These are phyloP conservation scores for Atethmia centrago DNA, from an alignment of 2,888 invertebrate species.

Conservation along the genomic window DNA sequence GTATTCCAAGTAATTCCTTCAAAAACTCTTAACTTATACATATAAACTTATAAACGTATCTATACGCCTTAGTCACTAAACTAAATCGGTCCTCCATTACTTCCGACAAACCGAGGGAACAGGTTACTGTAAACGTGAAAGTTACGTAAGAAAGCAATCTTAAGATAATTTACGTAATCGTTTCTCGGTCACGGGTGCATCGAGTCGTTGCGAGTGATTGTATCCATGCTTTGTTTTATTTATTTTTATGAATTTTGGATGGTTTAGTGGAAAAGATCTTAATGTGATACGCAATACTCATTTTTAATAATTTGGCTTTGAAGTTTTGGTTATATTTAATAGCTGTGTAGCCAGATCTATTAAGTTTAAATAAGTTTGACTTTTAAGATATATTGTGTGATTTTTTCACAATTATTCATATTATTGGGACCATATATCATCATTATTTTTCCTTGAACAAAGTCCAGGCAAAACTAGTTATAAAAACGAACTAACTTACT, in stretches of 20 bases:
- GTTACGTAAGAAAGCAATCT: conserved; percentile 44
- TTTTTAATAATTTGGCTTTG: not conserved
- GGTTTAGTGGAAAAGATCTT: not conserved
- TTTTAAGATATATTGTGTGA: not conserved
- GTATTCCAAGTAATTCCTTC: not conserved
- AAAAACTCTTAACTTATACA: not conserved
- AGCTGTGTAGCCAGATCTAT: not conserved
- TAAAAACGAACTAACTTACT: not conserved
- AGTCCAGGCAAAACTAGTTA: not conserved
- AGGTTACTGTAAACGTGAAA: conserved; percentile 14
- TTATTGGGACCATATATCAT: not conserved
- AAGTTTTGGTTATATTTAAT: not conserved
- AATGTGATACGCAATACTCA: not conserved
- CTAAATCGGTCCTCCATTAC: not conserved
- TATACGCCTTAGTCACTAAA: not conserved
- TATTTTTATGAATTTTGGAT: not conserved
- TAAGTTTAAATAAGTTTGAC: not conserved
- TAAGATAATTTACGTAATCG: conserved; percentile 47
- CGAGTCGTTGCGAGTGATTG: conserved; percentile 26
- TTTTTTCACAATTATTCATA: not conserved
- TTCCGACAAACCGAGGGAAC: conserved; percentile 8
- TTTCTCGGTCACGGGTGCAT: conserved; percentile 53
- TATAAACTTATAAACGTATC: not conserved
- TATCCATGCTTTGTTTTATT: conserved; percentile 7
- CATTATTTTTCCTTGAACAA: not conserved